Percentiles rank a stretch among this genome's conserved stretches.
Conservation (phyloP, 2,888 invertebrate genomes). For the Tuberolachnus salignus region DNA sequence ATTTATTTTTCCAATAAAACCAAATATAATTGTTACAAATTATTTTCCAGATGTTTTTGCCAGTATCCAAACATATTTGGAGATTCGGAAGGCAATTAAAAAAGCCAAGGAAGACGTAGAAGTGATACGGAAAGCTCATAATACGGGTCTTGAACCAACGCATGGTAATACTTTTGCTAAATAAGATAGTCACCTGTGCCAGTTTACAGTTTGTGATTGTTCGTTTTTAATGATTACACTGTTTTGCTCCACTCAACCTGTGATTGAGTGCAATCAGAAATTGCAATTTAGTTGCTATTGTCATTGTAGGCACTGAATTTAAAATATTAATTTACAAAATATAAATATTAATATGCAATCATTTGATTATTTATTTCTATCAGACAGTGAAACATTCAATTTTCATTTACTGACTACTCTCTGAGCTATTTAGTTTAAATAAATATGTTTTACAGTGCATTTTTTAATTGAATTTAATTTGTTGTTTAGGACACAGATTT, state of each 20-base stretch:
- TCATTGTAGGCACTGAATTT: no score
- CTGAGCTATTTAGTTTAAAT: no score
- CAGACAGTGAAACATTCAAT: no score
- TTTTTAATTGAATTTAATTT: no score
- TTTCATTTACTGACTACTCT: no score
- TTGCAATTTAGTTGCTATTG: conserved; percentile 66
- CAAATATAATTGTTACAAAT: no score
- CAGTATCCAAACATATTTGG: conserved; percentile 96
- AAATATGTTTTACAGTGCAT: no score
- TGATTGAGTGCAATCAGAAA: conserved; percentile 67
- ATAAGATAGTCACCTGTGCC: conserved; percentile 67
- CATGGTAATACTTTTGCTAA: conserved; percentile 99
- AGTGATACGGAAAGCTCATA: conserved; percentile 99
- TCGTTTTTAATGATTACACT: conserved; percentile 65
- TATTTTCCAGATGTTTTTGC: conserved; percentile 99
- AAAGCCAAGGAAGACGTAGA: conserved; percentile 99
- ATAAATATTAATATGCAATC: no score
- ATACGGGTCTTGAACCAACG: conserved; percentile 97
- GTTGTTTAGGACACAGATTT: no score
- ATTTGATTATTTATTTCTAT: no score
- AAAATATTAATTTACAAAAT: no score
- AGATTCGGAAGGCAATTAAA: conserved; percentile 96
- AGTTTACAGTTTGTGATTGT: conserved; percentile 69
- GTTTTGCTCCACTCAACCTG: conserved; percentile 67
- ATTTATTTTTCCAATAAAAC: no score